phyloP scores from a whole-genome alignment of 2,888 invertebrate genomes.

The Stenurella melanura region DNA sequence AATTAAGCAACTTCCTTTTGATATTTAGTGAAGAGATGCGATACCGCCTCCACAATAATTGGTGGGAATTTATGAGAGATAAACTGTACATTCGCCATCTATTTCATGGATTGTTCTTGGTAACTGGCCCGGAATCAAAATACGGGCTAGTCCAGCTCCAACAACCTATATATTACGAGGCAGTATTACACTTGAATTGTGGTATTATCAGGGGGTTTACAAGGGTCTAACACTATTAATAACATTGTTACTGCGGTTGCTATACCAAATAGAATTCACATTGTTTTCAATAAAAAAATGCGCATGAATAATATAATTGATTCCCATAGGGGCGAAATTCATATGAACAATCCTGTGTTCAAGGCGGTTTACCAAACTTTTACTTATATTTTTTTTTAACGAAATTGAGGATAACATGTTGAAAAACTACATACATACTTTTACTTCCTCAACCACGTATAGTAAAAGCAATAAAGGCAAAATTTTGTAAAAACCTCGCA shows the following conservation, averaged over 20 bases:
- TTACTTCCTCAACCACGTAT: too few relatives aligned
- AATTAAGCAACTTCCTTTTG: slow-evolving; percentile 43
- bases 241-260: neutral
- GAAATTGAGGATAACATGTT: too few relatives aligned
- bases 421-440: too few relatives aligned
- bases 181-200: neutral
- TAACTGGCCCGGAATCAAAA: neutral
- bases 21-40: slow-evolving; percentile 25
- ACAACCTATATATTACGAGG: neutral
- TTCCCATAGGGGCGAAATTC: neutral
- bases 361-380: too few relatives aligned
- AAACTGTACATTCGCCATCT: slow-evolving; percentile 31
- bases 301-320: too few relatives aligned
- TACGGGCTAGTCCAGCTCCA: slow-evolving; percentile 5
- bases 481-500: too few relatives aligned
- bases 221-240: neutral
- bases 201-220: neutral
- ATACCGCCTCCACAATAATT: slow-evolving; percentile 21
- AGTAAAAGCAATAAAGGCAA: too few relatives aligned
- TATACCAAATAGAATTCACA: neutral
- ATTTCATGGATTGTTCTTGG: slow-evolving; percentile 5
- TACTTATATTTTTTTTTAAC: too few relatives aligned
- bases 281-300: too few relatives aligned
- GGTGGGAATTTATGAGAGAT: slow-evolving; percentile 35
- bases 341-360: neutral